Conservation (phyloP, 1,140 invertebrate species). For the Condylostylus longicornis region DNA sequence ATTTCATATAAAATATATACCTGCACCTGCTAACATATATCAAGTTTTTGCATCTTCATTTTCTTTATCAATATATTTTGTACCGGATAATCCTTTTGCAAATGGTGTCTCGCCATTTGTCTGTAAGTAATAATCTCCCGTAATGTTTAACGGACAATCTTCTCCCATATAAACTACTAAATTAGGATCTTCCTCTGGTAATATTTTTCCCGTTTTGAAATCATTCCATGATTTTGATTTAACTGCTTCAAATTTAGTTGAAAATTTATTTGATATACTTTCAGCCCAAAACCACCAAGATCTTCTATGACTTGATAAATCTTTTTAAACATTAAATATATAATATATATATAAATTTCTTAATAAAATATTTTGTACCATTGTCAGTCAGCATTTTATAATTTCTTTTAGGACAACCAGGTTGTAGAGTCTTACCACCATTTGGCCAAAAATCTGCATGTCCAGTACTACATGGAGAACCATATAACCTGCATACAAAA, state of each 20-base stretch:
- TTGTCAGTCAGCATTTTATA: constrained; percentile 27
- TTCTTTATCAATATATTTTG: constrained; percentile 21
- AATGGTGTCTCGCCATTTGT: constrained; percentile 31
- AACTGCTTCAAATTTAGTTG: constrained; percentile 33
- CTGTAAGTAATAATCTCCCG: constrained; percentile 32
- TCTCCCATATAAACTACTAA: constrained; percentile 23
- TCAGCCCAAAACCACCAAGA: constrained; percentile 46
- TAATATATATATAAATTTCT: background rate
- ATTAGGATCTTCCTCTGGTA: constrained; percentile 8
- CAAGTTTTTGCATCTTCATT: too few species aligned
- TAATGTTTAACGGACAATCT: constrained; percentile 23
- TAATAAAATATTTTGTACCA: constrained; percentile 12
- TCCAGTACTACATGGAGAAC: constrained; percentile 38
- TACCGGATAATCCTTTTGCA: constrained; percentile 25
- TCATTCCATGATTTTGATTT: constrained; percentile 30
- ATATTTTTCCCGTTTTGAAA: constrained; percentile 28
- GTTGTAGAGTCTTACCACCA: constrained; percentile 39
- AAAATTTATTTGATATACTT: constrained; percentile 34
- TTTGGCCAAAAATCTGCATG: constrained; percentile 49
- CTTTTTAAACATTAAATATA: constrained; percentile 20
- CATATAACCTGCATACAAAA: too few species aligned
- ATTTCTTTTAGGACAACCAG: constrained; percentile 37
- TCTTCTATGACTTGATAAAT: constrained; percentile 47
- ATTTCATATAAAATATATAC: too few species aligned
- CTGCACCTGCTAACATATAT: too few species aligned